phyloP scores from a whole-genome alignment of 2,113 vertebrate genomes.

The Lamprotornis superbus region DNA sequence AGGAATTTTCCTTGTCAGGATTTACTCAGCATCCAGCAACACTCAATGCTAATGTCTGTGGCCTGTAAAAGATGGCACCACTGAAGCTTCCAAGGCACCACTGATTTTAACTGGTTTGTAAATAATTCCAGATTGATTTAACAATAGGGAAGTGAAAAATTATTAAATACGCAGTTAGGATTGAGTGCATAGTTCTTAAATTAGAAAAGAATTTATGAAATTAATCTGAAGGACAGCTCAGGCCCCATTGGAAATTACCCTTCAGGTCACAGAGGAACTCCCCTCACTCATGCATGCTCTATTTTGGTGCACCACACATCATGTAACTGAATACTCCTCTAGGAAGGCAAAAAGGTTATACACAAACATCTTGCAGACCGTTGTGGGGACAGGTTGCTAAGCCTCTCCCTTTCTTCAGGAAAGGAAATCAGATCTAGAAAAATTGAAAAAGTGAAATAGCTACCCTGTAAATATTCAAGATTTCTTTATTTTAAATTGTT shows the following conservation, averaged over 20 bases:
- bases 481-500: background rate
- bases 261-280: background rate
- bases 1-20: background rate
- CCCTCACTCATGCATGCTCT: rapidly evolving
- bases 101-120: background rate
- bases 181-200: background rate
- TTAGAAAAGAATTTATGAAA: background rate
- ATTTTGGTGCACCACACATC: rapidly evolving
- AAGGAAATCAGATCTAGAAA: background rate
- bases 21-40: background rate
- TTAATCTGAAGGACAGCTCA: background rate
- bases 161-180: background rate
- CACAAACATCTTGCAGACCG: background rate
- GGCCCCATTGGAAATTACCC: background rate
- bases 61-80: background rate
- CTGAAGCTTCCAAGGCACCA: background rate
- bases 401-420: background rate
- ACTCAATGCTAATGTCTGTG: background rate
- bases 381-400: background rate
- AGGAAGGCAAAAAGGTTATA: background rate
- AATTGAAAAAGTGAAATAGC: background rate
- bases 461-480: background rate
- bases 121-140: background rate
- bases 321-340: background rate
- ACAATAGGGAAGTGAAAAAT: background rate